Evolutionary conservation across 1,140 invertebrate genomes (phyloP).

Genomic region (Dendrolimus punctatus): DNA sequence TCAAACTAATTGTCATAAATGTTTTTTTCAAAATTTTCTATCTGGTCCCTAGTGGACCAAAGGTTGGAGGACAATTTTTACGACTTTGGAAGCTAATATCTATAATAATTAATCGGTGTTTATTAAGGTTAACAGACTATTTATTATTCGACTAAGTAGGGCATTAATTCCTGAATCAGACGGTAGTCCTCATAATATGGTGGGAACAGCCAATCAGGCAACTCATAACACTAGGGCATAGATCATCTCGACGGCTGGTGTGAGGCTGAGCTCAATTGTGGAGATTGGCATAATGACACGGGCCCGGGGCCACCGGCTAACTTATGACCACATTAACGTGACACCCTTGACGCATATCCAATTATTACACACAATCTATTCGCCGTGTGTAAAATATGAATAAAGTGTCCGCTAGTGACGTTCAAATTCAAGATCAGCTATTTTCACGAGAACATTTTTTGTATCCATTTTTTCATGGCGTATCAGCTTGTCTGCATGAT

Average conservation of each 20-base stretch:
- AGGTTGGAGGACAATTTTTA: too few relatives aligned
- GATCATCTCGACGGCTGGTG: slow-evolving; percentile 31
- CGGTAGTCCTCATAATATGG: not conserved
- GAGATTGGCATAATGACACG: slow-evolving; percentile 52
- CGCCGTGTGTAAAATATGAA: slow-evolving; percentile 55
- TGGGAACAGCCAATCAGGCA: slow-evolving; percentile 14
- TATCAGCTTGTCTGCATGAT: too few relatives aligned
- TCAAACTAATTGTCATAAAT: too few relatives aligned
- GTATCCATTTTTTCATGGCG: too few relatives aligned
- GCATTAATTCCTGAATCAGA: not conserved
- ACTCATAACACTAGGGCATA: slow-evolving; percentile 35
- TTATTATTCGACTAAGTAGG: too few relatives aligned
- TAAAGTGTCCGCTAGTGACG: slow-evolving; percentile 15
- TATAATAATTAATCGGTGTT: too few relatives aligned
- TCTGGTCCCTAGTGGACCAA: too few relatives aligned
- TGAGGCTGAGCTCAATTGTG: slow-evolving; percentile 31
- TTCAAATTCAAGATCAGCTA: too few relatives aligned
- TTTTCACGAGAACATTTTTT: too few relatives aligned
- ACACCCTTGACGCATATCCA: slow-evolving; percentile 60
- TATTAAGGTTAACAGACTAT: too few relatives aligned
- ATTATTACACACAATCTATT: slow-evolving; percentile 63
- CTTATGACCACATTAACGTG: slow-evolving; percentile 57
- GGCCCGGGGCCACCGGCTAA: slow-evolving; percentile 37
- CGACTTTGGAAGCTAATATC: too few relatives aligned
- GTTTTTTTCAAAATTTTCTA: too few relatives aligned